These are phyloP conservation scores for Xestoiulus laeticollis DNA, from an alignment of 2,888 invertebrate genomes.

Conservation along the genomic window DNA sequence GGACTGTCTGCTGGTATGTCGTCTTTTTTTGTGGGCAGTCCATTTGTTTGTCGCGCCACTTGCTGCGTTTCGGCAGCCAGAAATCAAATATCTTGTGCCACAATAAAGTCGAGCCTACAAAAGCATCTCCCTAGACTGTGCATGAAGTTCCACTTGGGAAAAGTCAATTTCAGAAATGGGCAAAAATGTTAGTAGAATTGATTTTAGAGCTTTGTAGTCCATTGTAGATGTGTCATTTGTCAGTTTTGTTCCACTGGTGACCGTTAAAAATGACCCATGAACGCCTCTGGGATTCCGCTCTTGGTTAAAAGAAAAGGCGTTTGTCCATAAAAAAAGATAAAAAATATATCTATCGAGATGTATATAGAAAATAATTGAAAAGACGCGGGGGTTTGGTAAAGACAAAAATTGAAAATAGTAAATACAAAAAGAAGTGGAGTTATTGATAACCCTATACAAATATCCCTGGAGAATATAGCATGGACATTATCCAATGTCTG, in stretches of 20 bases:
- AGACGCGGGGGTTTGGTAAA: background rate
- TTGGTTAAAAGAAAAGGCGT: background rate
- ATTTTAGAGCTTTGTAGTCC: slow-evolving; percentile 42
- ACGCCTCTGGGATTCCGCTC: slow-evolving; percentile 34
- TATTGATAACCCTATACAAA: background rate
- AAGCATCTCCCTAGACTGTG: background rate
- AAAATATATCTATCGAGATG: background rate
- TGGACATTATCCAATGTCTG: background rate
- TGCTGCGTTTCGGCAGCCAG: background rate
- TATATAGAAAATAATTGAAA: slow-evolving; percentile 6
- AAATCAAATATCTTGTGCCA: background rate
- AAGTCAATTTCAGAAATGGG: slow-evolving; percentile 48
- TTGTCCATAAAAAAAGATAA: background rate
- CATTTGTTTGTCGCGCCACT: background rate
- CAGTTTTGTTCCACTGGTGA: slow-evolving; percentile 28
- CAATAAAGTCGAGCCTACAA: background rate
- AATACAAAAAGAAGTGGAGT: background rate
- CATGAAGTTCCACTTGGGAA: background rate
- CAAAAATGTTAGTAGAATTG: slow-evolving; percentile 48
- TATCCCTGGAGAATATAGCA: background rate
- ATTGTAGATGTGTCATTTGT: slow-evolving; percentile 34
- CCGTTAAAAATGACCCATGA: slow-evolving; percentile 29
- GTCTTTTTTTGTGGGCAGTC: background rate
- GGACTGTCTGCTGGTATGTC: background rate
- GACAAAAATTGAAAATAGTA: background rate